Base-by-base conservation (phyloP, 2,888 invertebrate genomes). In the Campoplex capitator region DNA sequence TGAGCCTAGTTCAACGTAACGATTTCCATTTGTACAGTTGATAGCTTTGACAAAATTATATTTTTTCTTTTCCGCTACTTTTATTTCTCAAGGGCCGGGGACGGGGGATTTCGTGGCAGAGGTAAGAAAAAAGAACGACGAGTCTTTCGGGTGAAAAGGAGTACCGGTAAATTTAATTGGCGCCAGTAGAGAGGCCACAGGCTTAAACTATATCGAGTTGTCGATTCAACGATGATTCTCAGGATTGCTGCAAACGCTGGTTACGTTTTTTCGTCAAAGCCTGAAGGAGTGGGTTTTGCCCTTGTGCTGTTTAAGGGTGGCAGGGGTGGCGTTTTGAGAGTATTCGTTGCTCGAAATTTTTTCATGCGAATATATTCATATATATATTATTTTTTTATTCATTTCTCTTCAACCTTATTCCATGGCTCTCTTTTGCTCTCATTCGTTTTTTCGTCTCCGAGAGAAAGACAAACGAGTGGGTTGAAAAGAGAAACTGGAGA, bases 381-480 rank as follows among this genome's bases (percentile, higher is more conserved):
- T 23, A 23, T 23, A 23, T 23, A 23, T 23, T 23, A 23, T 51
- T n/a, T 71, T 65, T 86, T 75, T n/a, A n/a, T 79, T 73, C 48
- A 38, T 80, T 84, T n/a, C 78, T 73, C 23, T 54, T 45, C 38
- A 51, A 65, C 65, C 23, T 45, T 78, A 32, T 38, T 71, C 67
- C 62, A 67, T 28, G 45, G 45, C 62, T n/a, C 68, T 75, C 51
- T 38, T 18, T 38, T 51, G 84, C 28, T 82, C 86, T 79, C 77
- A 13, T 79, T 88, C 85, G 71, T 54, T 62, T n/a, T 56, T 28
- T n/a, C 18, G 32, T 62, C 51, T 38, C 58, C 75, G 70, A 77
- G 78, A 65, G 70, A 45, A 77, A 82, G 77, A 77, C 73, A 78
- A 85, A 74, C 90, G 80, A 90, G 89, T 75, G 84, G 87, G 88